phyloP scores from a whole-genome alignment of 2,797 vertebrate species.

The Chiloscyllium punctatum region DNA sequence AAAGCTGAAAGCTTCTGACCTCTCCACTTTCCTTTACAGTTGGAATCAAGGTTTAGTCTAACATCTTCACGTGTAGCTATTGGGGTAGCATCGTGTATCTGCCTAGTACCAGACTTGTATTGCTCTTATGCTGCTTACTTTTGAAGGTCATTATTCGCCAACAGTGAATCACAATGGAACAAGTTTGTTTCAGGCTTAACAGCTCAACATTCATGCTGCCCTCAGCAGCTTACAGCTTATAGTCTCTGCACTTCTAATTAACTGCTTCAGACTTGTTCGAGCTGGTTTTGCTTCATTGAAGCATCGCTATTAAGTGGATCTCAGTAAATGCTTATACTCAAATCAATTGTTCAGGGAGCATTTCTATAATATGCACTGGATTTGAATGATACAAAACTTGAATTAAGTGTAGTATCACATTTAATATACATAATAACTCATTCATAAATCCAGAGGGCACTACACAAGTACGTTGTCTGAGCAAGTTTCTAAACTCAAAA shows the following conservation, averaged over 20 bases:
- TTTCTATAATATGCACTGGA: neutral
- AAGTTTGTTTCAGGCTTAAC: neutral
- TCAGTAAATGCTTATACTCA: neutral
- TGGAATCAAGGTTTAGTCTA: neutral
- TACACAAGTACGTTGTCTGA: neutral
- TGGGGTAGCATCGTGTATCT: neutral
- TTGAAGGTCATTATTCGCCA: neutral
- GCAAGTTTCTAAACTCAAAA: neutral
- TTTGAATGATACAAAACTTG: neutral
- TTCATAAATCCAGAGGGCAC: neutral
- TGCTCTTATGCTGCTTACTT: neutral
- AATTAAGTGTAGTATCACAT: neutral
- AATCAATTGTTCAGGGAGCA: neutral
- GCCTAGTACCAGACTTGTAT: neutral
- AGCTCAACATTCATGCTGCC: neutral
- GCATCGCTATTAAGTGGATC: neutral
- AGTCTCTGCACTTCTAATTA: neutral
- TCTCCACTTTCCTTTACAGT: neutral
- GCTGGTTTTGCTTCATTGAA: neutral
- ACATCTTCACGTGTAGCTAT: neutral
- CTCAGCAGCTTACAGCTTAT: neutral
- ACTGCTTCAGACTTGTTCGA: neutral
- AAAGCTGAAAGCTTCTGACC: neutral
- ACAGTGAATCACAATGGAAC: neutral
- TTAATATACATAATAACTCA: neutral